Evolutionary conservation across 2,797 vertebrate genomes (phyloP).

Genomic region (Adelosebastes latens): DNA sequence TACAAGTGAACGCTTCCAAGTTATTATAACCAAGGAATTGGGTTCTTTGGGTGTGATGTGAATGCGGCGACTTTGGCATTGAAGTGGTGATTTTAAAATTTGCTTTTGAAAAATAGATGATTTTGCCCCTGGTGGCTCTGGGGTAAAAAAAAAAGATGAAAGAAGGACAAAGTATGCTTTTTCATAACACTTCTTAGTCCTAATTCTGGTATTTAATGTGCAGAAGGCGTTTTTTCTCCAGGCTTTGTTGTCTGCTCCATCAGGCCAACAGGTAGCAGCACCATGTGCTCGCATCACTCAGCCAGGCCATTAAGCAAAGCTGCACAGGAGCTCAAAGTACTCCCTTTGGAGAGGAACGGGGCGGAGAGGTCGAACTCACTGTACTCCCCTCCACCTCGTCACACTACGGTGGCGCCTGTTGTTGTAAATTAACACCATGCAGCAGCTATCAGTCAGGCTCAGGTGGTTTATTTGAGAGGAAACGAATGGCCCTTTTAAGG

Average conservation of each 20-base stretch:
- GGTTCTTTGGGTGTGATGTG: neutral
- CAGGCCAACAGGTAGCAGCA: slow-evolving; percentile 67
- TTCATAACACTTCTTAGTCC: neutral
- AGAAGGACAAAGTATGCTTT: neutral
- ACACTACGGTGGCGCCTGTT: slow-evolving; percentile 59
- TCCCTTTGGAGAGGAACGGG: slow-evolving; percentile 26
- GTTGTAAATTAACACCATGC: slow-evolving; percentile 69
- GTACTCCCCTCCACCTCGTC: slow-evolving; percentile 45
- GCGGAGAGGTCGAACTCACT: slow-evolving; percentile 45
- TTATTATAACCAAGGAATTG: neutral
- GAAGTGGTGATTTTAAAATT: neutral
- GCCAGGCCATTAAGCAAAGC: slow-evolving; percentile 44
- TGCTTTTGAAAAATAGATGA: slow-evolving; percentile 6
- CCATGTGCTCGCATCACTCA: slow-evolving; percentile 63
- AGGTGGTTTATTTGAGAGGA: slow-evolving; percentile 75
- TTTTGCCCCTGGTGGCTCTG: neutral
- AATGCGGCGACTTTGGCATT: slow-evolving; percentile 6
- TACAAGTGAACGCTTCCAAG: slow-evolving; percentile 30
- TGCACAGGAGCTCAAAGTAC: slow-evolving; percentile 22
- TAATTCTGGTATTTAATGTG: neutral
- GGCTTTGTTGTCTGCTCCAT: slow-evolving; percentile 36
- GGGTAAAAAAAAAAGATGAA: neutral
- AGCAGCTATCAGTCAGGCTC: slow-evolving; percentile 73
- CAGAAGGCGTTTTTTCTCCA: neutral
- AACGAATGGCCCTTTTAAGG: slow-evolving; percentile 55